These are phyloP conservation scores for Palythoa grandiflora DNA, from an alignment of 92 coral and sea anemone species.

Conservation along the genomic window DNA sequence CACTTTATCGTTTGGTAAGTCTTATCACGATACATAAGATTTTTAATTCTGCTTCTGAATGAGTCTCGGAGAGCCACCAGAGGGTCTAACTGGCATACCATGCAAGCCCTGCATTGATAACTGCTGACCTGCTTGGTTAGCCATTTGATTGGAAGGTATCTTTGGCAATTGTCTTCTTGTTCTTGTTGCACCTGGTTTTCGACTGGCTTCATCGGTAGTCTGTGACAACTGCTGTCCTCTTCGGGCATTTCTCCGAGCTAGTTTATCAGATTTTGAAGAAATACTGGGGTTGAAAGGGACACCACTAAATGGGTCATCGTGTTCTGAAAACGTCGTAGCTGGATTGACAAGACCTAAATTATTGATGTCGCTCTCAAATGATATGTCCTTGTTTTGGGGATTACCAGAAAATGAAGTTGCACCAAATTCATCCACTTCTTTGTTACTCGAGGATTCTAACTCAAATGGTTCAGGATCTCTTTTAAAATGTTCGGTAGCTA, in stretches of 20 bases:
- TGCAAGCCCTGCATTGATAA: conserved; percentile 20
- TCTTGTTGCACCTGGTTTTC: conserved; percentile 11
- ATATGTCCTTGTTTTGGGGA: not conserved
- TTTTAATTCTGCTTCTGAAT: conserved; percentile 16
- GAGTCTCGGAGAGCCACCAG: conserved; percentile 20
- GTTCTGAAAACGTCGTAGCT: conserved; percentile 68
- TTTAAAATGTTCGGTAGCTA: not conserved
- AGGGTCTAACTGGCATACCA: conserved; percentile 14
- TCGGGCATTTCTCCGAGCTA: conserved; percentile 61
- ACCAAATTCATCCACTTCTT: conserved; percentile 31
- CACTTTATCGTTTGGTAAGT: not conserved
- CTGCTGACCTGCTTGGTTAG: conserved; percentile 36
- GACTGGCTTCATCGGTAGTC: not conserved
- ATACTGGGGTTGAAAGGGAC: conserved; percentile 77
- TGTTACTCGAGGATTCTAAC: not conserved
- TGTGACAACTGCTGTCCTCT: conserved; percentile 37
- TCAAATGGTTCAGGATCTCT: conserved; percentile 12
- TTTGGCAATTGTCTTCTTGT: conserved; percentile 35
- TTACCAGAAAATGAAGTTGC: conserved; percentile 12
- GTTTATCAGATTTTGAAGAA: conserved; percentile 45
- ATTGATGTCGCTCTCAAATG: not conserved
- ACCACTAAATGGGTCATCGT: conserved; percentile 84
- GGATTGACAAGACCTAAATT: conserved; percentile 71
- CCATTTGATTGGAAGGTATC: conserved; percentile 17
- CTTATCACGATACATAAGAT: conserved; percentile 19